Evolutionary conservation across 1,140 invertebrate species (phyloP).

Genomic region (Nasonia vitripennis): DNA sequence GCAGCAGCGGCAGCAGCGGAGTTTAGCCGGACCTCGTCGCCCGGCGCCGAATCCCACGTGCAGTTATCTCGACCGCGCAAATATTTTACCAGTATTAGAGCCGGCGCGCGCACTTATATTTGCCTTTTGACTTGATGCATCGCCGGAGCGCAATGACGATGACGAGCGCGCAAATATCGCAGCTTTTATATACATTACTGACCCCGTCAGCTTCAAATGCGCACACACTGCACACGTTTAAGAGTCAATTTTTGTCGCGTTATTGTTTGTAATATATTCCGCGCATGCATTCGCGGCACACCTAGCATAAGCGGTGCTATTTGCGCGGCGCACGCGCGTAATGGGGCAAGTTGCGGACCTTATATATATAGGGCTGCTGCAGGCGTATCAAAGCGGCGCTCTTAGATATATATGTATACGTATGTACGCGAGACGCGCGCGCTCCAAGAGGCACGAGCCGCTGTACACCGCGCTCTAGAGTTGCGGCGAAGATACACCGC

Average conservation of each 20-base stretch:
- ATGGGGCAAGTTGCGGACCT: conserved; percentile 66
- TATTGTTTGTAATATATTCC: neutral
- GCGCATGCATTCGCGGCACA: too few relatives aligned
- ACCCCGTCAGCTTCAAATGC: conserved; percentile 48
- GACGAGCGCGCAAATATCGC: neutral
- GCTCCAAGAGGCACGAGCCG: neutral
- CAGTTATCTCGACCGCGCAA: conserved; percentile 42
- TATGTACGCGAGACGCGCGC: neutral
- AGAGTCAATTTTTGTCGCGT: neutral
- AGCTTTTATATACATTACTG: neutral
- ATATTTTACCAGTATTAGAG: conserved; percentile 60
- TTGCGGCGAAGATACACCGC: conserved; percentile 60
- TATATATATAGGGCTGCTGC: too few relatives aligned
- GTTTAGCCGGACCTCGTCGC: conserved; percentile 31
- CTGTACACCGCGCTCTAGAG: too few relatives aligned
- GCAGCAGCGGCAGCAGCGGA: conserved; percentile 30
- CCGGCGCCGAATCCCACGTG: conserved; percentile 46
- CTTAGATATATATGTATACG: too few relatives aligned
- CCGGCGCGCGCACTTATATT: neutral
- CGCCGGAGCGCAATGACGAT: conserved; percentile 1
- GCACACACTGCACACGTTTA: conserved; percentile 2
- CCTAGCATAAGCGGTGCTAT: conserved; percentile 64
- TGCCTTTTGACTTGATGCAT: neutral
- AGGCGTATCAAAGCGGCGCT: too few relatives aligned
- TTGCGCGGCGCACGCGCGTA: conserved; percentile 67